Base-by-base conservation (phyloP, 2,797 vertebrate genomes). In the Salarias fasciatus region DNA sequence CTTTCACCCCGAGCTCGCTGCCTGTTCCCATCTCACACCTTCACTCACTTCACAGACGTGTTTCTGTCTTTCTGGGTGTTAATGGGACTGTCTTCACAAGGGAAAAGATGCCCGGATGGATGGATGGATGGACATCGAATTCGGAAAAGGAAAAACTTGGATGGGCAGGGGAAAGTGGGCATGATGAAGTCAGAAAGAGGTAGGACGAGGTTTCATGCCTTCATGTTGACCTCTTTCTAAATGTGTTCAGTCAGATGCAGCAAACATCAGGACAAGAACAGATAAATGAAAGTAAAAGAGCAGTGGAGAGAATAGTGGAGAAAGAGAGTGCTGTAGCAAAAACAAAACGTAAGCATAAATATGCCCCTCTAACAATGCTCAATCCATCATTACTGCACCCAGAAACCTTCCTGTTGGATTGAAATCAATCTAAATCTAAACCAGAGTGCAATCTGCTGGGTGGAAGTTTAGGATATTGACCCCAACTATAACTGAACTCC, bases 11-110 rank as follows among this genome's bases (percentile, higher is more conserved):
- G 2, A 24, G 18, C 18, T 24, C 24, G 18, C 2, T 24, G 18
- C 18, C 18, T 24, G 18, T 24, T 24, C 24, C 18, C 18, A 24
- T 24, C 18, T 3, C 14, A 40, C 42, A 65, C 18, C 53, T 8
- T 48, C 48, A 57, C 50, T 52, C 37, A 36, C 69, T 15, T 62
- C 28, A 55, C 31, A 6, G 56, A 83, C 44, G 62, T 77, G 76
- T 70, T 63, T 67, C 74, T 71, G 28, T 69, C 52, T 42, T 64
- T 30, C 14, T 5, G 57, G 54, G 80, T 77, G 86, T 63, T 61
- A 86, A 88, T 88, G 60, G 72, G 57, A 75, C 59, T 33, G 59
- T 48, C 11, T n/a, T 59, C 73, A 60, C 69, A 5, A 53, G 77
- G 53, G 77, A 55, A 43, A 61, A 50, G 45, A 63, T 11, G 29